Evolutionary conservation across 2,797 vertebrate genomes (phyloP).

Genomic region (Notamacropus eugenii): DNA sequence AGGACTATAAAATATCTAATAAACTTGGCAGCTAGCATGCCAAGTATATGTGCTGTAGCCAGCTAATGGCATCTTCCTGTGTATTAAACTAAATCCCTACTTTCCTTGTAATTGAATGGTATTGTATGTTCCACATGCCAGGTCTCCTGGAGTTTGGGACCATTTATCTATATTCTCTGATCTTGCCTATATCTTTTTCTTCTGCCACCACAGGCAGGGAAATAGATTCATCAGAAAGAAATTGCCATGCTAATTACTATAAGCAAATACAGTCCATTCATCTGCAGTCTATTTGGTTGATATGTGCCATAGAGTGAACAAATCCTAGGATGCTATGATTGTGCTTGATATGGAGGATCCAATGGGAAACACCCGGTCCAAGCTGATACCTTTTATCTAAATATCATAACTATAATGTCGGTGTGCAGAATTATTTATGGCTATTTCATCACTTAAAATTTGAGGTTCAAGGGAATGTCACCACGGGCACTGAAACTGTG

Average conservation of each 20-base stretch:
- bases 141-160: constrained; percentile 59
- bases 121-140: constrained; percentile 61
- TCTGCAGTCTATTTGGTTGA: not conserved
- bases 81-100: constrained; percentile 77
- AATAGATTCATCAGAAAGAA: constrained; percentile 41
- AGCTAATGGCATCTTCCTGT: constrained; percentile 76
- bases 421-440: not conserved
- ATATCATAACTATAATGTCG: not conserved
- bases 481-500: not conserved
- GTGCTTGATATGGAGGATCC: not conserved
- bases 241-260: not conserved
- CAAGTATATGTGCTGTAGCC: constrained; percentile 72
- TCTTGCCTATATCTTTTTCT: not conserved
- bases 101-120: constrained; percentile 76
- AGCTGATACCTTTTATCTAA: not conserved
- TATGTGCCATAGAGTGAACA: not conserved
- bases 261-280: not conserved
- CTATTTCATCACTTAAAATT: not conserved
- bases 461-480: not conserved
- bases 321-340: not conserved
- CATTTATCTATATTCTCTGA: constrained; percentile 55
- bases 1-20: constrained; percentile 81
- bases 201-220: constrained; percentile 28
- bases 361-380: not conserved
- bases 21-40: constrained; percentile 78